Conservation (phyloP, 92 coral and sea anemone species). For the Palythoa caribaeorum region DNA sequence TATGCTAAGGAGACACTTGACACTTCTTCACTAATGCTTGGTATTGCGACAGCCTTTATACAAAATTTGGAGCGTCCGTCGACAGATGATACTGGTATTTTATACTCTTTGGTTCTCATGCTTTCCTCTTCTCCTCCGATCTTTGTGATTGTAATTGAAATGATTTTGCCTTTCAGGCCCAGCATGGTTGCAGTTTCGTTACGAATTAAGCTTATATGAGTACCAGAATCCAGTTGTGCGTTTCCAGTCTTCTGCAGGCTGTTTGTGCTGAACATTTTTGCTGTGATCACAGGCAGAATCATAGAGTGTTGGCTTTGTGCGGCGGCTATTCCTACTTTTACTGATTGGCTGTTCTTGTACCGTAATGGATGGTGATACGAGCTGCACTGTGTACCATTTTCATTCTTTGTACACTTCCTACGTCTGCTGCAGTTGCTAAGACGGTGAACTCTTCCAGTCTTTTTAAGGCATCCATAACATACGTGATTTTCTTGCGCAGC, state of each 20-base stretch:
- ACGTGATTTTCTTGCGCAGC: constrained; percentile 56
- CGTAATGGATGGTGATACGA: constrained; percentile 57
- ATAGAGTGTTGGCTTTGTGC: constrained; percentile 15
- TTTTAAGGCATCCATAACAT: constrained; percentile 27
- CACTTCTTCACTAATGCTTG: constrained; percentile 65
- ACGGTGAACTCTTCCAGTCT: constrained; percentile 44
- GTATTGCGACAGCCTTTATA: constrained; percentile 46
- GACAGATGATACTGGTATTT: constrained; percentile 47
- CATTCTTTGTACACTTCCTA: constrained; percentile 21
- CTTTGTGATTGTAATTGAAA: not conserved
- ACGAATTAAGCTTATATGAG: constrained; percentile 56
- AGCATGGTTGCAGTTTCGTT: constrained; percentile 57
- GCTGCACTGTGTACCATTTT: constrained; percentile 31
- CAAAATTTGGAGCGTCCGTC: constrained; percentile 25
- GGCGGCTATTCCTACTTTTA: constrained; percentile 48
- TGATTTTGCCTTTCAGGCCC: constrained; percentile 53
- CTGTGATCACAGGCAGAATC: constrained; percentile 54
- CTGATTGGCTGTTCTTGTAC: constrained; percentile 43
- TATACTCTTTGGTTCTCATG: constrained; percentile 58
- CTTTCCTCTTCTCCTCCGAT: not conserved
- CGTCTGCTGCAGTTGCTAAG: constrained; percentile 24
- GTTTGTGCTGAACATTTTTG: constrained; percentile 30
- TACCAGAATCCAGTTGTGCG: constrained; percentile 52
- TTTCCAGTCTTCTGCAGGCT: constrained; percentile 38
- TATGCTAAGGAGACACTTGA: constrained; percentile 6